Conservation (phyloP, 53 echinoderm and acorn worm genomes). For the Mesocentrotus franciscanus region DNA sequence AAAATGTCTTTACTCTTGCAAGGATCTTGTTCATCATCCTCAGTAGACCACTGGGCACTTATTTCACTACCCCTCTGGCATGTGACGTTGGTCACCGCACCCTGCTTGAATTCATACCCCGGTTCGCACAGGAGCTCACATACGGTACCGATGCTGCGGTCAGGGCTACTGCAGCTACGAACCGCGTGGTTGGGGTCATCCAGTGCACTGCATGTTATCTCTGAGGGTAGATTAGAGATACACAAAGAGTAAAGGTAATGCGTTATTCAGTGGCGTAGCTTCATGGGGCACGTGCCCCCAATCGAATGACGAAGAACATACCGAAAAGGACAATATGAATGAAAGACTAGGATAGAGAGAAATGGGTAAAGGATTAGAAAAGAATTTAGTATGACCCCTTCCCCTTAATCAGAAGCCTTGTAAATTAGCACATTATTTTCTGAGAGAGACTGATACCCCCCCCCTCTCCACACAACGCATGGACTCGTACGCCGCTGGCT, state of each 20-base stretch:
- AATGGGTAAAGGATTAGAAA: too few relatives aligned
- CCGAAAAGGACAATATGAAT: too few relatives aligned
- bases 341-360: too few relatives aligned
- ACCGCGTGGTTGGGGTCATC: conserved; percentile 50
- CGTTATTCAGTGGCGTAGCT: background rate
- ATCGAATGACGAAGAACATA: too few relatives aligned
- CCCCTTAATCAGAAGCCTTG: too few relatives aligned
- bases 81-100: background rate
- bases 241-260: background rate
- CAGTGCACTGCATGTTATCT: conserved; percentile 67
- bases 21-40: background rate
- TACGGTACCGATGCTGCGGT: conserved; percentile 64
- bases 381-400: too few relatives aligned
- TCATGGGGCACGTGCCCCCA: too few relatives aligned
- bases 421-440: too few relatives aligned
- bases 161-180: conserved; percentile 52
- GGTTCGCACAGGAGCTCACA: conserved; percentile 63
- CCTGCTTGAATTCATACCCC: conserved; percentile 71
- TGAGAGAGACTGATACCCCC: too few relatives aligned
- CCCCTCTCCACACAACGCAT: too few relatives aligned
- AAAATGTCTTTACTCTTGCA: conserved; percentile 1
- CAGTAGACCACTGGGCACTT: conserved; percentile 1
- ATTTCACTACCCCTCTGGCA: background rate
- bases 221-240: background rate
- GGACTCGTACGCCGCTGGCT: too few relatives aligned